Percentiles rank a stretch among this genome's conserved stretches.
phyloP scores from a whole-genome alignment of 2,113 vertebrate species.

The Onychorhynchus coronatus region DNA sequence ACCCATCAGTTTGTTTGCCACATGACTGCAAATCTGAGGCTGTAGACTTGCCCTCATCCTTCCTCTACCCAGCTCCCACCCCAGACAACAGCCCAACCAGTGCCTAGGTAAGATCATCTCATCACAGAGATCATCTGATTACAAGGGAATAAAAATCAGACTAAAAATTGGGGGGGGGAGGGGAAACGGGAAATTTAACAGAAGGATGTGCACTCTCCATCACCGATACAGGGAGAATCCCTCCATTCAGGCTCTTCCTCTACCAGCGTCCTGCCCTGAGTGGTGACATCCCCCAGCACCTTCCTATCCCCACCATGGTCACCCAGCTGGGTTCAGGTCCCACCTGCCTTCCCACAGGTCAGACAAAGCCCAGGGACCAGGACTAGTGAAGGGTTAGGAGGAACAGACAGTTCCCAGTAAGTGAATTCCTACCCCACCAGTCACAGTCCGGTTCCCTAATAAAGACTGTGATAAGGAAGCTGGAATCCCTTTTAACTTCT shows the following conservation, averaged over 20 bases:
- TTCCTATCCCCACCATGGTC: background rate
- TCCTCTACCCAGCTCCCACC: background rate
- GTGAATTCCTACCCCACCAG: slow-evolving; percentile 33
- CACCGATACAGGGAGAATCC: background rate
- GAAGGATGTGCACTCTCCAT: background rate
- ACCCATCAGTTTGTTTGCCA: background rate
- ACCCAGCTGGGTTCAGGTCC: background rate
- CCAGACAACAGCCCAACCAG: background rate
- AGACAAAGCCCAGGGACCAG: background rate
- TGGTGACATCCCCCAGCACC: background rate
- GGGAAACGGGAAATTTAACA: background rate
- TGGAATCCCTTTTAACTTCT: slow-evolving; percentile 63
- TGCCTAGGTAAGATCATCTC: background rate
- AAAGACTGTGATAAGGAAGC: slow-evolving; percentile 32
- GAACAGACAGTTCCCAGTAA: slow-evolving; percentile 33
- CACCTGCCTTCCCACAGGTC: background rate
- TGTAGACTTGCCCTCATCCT: background rate
- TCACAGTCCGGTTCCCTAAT: slow-evolving; percentile 39
- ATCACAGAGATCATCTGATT: background rate
- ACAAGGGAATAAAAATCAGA: background rate
- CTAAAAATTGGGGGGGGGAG: background rate
- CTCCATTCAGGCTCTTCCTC: background rate
- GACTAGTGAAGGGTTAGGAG: background rate
- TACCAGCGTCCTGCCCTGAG: background rate
- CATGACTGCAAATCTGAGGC: background rate